Percentiles rank a stretch among this genome's conserved stretches.
Evolutionary conservation across 2,888 invertebrate genomes (phyloP).

Genomic region (Campoplex capitator): DNA sequence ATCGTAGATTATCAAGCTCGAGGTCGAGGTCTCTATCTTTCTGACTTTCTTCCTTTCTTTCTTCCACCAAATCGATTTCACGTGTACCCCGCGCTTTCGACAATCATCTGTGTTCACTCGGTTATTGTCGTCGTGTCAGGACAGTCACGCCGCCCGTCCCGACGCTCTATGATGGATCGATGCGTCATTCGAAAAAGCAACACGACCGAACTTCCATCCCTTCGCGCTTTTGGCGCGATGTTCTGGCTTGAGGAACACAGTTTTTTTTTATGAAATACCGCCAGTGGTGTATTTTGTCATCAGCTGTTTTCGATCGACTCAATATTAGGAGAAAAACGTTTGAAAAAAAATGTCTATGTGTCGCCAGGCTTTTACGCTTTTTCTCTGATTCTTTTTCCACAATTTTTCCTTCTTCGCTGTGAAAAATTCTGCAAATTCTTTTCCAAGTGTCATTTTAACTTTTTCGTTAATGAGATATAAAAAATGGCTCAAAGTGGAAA

Average conservation of each 20-base stretch:
- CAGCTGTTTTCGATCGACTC: conserved; percentile 26
- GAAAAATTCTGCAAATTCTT: neutral
- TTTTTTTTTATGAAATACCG: conserved; percentile 21
- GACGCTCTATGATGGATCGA: conserved; percentile 55
- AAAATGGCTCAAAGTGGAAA: neutral
- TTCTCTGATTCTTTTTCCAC: neutral
- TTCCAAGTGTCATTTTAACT: too few species aligned
- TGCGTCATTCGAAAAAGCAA: conserved; percentile 56
- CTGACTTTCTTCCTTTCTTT: neutral
- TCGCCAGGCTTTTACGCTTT: neutral
- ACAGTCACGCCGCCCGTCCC: conserved; percentile 48
- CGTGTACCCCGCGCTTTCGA: conserved; percentile 43
- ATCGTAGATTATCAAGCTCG: conserved; percentile 32
- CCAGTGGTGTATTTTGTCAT: neutral
- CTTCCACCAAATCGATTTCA: conserved; percentile 57
- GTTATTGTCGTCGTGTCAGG: conserved; percentile 67
- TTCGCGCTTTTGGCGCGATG: neutral
- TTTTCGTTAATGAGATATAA: neutral
- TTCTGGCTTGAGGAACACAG: neutral
- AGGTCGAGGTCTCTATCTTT: conserved; percentile 57
- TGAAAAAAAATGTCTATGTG: neutral
- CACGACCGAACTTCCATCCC: conserved; percentile 6
- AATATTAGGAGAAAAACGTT: conserved; percentile 22
- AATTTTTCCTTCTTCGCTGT: neutral
- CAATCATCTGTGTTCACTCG: conserved; percentile 71